These are phyloP conservation scores for Trachemys scripta DNA, from an alignment of 2,113 vertebrate species.

Conservation along the genomic window DNA sequence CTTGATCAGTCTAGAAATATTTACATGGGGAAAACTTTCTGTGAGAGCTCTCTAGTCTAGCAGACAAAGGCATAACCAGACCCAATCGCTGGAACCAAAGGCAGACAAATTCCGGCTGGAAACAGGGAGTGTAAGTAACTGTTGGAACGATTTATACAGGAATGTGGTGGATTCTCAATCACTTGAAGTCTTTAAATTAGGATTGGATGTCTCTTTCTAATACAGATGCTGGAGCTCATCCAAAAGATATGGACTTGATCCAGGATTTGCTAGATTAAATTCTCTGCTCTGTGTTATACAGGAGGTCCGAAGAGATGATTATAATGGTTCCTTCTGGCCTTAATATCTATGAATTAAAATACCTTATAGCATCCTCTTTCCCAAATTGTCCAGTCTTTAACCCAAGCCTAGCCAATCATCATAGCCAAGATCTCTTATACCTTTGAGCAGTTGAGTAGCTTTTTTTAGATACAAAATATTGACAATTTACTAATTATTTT, in stretches of 20 bases:
- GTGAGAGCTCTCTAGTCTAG: not conserved
- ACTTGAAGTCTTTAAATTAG: not conserved
- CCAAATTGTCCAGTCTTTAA: not conserved
- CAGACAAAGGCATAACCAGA: not conserved
- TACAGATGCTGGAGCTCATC: not conserved
- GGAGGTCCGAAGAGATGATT: not conserved
- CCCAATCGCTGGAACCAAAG: not conserved
- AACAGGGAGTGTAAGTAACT: not conserved
- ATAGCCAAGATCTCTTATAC: not conserved
- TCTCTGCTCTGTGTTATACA: not conserved
- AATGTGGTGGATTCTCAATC: not conserved
- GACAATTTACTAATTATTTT: not conserved
- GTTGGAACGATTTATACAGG: not conserved
- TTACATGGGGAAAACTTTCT: not conserved
- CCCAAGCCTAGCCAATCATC: not conserved
- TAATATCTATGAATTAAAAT: not conserved
- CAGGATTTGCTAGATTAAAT: not conserved
- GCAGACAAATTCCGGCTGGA: not conserved
- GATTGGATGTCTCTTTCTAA: not conserved
- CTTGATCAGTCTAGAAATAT: not conserved
- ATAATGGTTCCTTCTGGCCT: not conserved
- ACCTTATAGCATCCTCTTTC: not conserved
- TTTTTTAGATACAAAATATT: not conserved
- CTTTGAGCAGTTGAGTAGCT: not conserved
- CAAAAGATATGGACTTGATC: not conserved